Percentiles rank a stretch among this genome's conserved stretches.
Conservation (phyloP, 2,113 vertebrate species). For the Candoia aspera region DNA sequence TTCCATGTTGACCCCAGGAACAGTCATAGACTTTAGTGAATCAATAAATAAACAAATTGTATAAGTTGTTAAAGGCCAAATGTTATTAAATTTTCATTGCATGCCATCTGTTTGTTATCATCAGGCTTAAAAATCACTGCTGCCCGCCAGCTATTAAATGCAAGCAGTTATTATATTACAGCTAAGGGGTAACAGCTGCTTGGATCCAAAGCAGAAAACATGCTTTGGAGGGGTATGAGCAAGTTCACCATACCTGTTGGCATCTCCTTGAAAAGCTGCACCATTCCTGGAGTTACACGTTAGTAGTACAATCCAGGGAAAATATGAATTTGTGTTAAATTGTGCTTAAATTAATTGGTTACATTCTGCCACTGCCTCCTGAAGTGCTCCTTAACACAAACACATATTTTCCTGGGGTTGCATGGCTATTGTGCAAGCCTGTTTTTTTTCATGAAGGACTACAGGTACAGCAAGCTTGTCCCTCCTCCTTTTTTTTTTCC, state of each 20-base stretch:
- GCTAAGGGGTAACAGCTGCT: neutral
- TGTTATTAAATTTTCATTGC: neutral
- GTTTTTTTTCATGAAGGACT: neutral
- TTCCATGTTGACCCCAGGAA: neutral
- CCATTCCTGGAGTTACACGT: neutral
- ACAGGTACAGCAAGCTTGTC: neutral
- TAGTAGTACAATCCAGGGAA: neutral
- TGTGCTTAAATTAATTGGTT: neutral
- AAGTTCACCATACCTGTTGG: neutral
- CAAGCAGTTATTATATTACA: neutral
- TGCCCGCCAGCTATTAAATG: neutral
- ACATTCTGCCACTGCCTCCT: neutral
- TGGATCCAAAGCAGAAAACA: neutral
- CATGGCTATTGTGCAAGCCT: no score
- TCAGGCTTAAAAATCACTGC: neutral
- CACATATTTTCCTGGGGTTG: no score
- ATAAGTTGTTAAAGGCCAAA: neutral
- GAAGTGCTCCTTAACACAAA: no score
- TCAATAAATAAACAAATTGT: neutral
- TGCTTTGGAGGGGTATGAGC: neutral
- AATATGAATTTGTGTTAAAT: neutral
- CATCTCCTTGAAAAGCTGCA: neutral
- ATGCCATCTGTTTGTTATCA: neutral
- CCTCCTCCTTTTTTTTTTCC: neutral
- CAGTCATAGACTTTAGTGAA: neutral